Base-by-base conservation (phyloP, 2,888 invertebrate species). In the Leptopilina syphax region DNA sequence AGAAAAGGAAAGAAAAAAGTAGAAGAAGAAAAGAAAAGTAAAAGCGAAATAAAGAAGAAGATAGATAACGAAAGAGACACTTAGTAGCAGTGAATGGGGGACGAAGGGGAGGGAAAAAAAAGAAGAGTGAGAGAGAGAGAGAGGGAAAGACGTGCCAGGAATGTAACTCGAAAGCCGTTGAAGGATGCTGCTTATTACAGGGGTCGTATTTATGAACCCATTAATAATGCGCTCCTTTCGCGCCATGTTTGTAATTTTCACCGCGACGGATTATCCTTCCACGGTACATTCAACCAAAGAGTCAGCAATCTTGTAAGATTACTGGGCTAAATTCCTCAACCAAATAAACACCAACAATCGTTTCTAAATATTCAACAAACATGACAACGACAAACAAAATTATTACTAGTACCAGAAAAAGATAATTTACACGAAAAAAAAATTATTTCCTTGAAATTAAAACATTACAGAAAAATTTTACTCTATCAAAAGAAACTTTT, bases 161-260 rank as follows among this genome's bases (percentile, higher is more conserved):
- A 77, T 65, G 77, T 65, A 65, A 77, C 24, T 65, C 65, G 77
- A 65, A 50, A 77, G 73, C 57, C 73, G 54, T 34, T 73, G 73
- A 73, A 73, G 73, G 73, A 73, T 73, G 73, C 73, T 73, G 73
- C 73, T 73, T 73, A 73, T 73, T 73, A 73, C 73, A 44, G 73
- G 73, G 73, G 13, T 34, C 73, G 73, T 57, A 73, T 73, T 73
- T 73, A 73, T 73, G 57, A 73, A 73, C 73, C 73, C 73, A 73
- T 73, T 73, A 73, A 73, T 73, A 73, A 73, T 73, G 57, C 73
- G 73, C 73, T 73, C 57, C 73, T 73, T 73, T 73, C 57, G 73
- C 73, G 73, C 73, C 73, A 73, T 73, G 73, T 73, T 73, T 73
- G 73, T 73, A 73, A 73, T 73, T 73, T 73, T 57, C 73, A 73